phyloP scores from a whole-genome alignment of 2,113 vertebrate species.

The Andinoacara biseriatus region DNA sequence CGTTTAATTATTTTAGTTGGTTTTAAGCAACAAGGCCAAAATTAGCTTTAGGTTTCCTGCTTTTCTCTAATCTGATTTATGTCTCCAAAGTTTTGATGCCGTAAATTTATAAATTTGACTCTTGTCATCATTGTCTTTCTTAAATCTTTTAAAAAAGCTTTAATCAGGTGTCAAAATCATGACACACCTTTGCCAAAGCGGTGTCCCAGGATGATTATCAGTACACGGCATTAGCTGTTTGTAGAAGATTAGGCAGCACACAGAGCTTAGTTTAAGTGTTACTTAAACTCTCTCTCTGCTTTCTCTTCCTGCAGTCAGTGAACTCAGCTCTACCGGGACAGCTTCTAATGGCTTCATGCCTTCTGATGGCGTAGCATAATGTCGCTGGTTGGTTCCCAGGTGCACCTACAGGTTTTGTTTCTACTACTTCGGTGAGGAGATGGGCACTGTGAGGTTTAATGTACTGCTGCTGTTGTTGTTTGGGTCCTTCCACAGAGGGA shows the following conservation, averaged over 20 bases:
- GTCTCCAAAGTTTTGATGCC: too few relatives aligned
- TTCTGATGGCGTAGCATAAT: slow-evolving; percentile 4
- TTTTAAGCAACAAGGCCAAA: neutral
- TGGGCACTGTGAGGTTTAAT: slow-evolving; percentile 25
- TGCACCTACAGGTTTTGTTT: neutral
- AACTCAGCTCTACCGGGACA: neutral
- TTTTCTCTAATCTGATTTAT: neutral
- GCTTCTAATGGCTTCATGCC: slow-evolving; percentile 11
- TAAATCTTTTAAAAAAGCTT: neutral
- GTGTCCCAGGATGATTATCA: neutral
- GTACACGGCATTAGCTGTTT: slow-evolving; percentile 49
- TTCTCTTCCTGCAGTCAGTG: slow-evolving; percentile 7
- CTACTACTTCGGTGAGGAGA: slow-evolving; percentile 20
- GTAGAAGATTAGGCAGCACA: slow-evolving; percentile 68
- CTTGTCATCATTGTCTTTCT: neutral
- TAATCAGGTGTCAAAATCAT: neutral
- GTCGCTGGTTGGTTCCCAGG: neutral
- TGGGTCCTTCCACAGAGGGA: slow-evolving; percentile 44
- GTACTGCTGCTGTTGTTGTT: slow-evolving; percentile 53
- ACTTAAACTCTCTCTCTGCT: slow-evolving; percentile 23
- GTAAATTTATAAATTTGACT: too few relatives aligned
- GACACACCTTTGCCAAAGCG: neutral
- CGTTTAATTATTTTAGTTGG: neutral
- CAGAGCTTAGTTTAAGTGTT: slow-evolving; percentile 61
- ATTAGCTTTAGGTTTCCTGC: neutral